A percentile compares a stretch with the other conserved stretches of the same genome.
Conservation (phyloP, 1,140 invertebrate genomes). For the Drosophila kohkoa region DNA sequence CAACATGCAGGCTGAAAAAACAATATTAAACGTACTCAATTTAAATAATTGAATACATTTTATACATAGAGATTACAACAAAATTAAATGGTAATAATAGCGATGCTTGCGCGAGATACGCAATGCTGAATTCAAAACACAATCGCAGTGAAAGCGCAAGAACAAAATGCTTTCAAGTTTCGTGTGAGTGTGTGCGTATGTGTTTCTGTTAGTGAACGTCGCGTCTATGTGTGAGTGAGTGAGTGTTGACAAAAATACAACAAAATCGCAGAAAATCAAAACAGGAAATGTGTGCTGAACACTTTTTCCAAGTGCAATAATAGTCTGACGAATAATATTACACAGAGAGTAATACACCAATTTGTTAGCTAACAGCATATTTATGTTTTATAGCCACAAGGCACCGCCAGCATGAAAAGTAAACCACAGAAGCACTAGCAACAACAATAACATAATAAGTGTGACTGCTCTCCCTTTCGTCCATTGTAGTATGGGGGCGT, state of each 20-base stretch:
- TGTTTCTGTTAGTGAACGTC: conserved; percentile 1
- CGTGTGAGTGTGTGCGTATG: conserved; percentile 17
- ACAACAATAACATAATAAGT: not conserved
- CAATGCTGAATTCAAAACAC: not conserved
- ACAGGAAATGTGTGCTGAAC: conserved; percentile 72
- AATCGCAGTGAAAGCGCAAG: conserved; percentile 60
- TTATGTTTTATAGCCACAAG: not conserved
- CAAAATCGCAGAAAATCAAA: conserved; percentile 73
- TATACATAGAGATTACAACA: conserved; percentile 40
- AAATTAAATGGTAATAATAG: conserved; percentile 77
- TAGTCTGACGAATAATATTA: not conserved
- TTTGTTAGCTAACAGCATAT: not conserved
- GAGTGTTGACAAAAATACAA: conserved; percentile 80
- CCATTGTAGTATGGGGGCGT: conserved; percentile 52
- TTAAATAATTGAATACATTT: conserved; percentile 44
- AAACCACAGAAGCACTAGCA: conserved; percentile 12
- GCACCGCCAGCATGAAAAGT: conserved; percentile 19
- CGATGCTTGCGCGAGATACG: not conserved
- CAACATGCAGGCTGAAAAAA: conserved; percentile 52
- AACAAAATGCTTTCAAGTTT: conserved; percentile 45
- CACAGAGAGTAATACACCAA: not conserved
- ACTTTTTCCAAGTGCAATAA: conserved; percentile 25
- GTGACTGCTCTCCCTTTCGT: conserved; percentile 1
- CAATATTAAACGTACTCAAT: conserved; percentile 39
- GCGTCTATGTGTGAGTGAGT: conserved; percentile 43